These are phyloP conservation scores for Urophycis tenuis DNA, from an alignment of 2,797 vertebrate species.

Conservation along the genomic window DNA sequence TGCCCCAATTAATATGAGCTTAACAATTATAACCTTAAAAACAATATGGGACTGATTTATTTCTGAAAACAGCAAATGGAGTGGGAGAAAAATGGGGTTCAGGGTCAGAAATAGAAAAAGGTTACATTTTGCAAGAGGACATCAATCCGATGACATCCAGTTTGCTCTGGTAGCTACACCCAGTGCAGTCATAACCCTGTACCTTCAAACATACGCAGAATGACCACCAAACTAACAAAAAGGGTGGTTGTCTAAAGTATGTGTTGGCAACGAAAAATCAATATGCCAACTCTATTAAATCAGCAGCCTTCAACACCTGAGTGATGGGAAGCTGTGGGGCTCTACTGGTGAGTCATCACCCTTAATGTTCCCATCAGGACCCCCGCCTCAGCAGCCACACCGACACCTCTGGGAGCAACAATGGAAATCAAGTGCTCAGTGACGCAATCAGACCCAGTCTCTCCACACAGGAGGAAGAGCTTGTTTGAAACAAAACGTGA, in stretches of 20 bases:
- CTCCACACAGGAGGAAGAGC: neutral
- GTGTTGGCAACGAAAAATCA: neutral
- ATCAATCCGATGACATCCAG: neutral
- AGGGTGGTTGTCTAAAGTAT: neutral
- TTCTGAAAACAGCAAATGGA: neutral
- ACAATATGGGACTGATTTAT: no score
- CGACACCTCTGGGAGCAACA: neutral
- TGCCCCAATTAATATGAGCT: neutral
- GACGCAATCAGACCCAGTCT: neutral
- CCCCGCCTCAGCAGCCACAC: neutral
- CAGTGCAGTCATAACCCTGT: neutral
- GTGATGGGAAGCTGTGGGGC: neutral
- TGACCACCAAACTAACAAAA: neutral
- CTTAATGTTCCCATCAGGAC: slow-evolving; percentile 51
- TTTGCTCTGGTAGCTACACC: neutral
- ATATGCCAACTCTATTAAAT: neutral
- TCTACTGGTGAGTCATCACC: slow-evolving; percentile 54
- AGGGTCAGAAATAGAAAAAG: no score
- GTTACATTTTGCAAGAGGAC: neutral
- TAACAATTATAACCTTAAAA: neutral
- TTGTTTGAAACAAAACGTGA: neutral
- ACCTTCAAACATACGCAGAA: neutral
- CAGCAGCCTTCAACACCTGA: slow-evolving; percentile 1
- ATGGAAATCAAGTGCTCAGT: slow-evolving; percentile 1
- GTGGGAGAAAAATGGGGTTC: no score